Evolutionary conservation across 2,797 vertebrate species (phyloP).

Genomic region (Peromyscus attwateri): DNA sequence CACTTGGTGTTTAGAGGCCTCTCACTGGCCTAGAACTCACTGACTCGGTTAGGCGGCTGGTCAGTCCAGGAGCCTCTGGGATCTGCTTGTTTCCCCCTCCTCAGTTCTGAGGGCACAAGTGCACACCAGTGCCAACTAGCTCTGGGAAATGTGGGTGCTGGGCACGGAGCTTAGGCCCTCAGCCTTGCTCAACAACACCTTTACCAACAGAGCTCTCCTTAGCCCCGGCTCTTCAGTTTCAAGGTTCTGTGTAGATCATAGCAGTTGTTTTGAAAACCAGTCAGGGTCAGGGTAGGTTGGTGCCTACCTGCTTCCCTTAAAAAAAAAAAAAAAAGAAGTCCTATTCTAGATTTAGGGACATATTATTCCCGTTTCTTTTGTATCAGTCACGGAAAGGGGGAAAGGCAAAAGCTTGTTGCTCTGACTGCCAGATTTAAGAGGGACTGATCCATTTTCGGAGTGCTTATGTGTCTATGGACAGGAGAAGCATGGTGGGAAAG

Average conservation of each 20-base stretch:
- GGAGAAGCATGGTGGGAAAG: conserved; percentile 71
- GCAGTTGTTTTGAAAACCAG: conserved; percentile 83
- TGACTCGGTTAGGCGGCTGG: not conserved
- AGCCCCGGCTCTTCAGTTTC: not conserved
- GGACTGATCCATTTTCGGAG: conserved; percentile 77
- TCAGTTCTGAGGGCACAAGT: not conserved
- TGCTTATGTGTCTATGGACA: conserved; percentile 83
- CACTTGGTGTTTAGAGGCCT: not conserved
- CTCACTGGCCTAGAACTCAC: not conserved
- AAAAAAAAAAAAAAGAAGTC: conserved; percentile 67
- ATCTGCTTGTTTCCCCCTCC: not conserved
- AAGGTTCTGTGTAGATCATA: conserved; percentile 75
- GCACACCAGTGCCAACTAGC: not conserved
- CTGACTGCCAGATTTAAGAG: conserved; percentile 81
- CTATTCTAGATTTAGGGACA: conserved; percentile 72
- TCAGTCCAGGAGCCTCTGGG: not conserved
- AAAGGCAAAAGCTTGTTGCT: conserved; percentile 76
- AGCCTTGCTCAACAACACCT: not conserved
- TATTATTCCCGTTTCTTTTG: conserved; percentile 64
- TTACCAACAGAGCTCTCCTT: not conserved
- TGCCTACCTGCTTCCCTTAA: conserved; percentile 74
- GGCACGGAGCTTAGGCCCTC: not conserved
- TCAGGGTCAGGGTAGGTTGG: not conserved
- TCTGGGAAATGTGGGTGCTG: not conserved
- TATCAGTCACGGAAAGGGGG: conserved; percentile 83